Evolutionary conservation across 2,888 invertebrate genomes (phyloP).

Genomic region (Terebella lapidaria): DNA sequence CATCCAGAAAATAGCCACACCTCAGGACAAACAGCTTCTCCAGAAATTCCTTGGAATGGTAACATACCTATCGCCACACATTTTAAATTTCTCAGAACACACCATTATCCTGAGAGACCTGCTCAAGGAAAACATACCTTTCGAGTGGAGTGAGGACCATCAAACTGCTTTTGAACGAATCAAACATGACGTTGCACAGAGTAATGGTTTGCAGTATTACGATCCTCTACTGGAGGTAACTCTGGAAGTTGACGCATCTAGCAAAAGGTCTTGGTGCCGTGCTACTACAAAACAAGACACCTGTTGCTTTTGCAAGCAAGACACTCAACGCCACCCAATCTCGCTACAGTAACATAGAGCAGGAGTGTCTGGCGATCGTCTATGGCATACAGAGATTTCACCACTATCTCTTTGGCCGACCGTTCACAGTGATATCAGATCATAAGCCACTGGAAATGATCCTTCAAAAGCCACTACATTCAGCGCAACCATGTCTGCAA

Average conservation of each 20-base stretch:
- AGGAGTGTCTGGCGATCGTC: too few species aligned
- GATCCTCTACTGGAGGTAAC: slow-evolving; percentile 8
- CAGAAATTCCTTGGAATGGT: slow-evolving; percentile 17
- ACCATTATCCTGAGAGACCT: slow-evolving; percentile 10
- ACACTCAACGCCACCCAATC: too few species aligned
- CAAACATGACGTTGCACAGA: not conserved
- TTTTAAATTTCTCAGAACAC: slow-evolving; percentile 7
- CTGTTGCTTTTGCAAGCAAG: too few species aligned
- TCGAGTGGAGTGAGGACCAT: slow-evolving; percentile 12
- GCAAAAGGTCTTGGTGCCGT: too few species aligned
- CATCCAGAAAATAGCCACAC: slow-evolving; percentile 16
- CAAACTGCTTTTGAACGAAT: not conserved
- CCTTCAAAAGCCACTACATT: too few species aligned
- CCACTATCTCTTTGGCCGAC: too few species aligned
- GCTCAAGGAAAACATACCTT: slow-evolving; percentile 14
- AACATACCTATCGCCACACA: slow-evolving; percentile 12
- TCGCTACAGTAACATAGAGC: too few species aligned
- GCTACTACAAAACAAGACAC: too few species aligned
- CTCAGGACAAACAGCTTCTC: slow-evolving; percentile 11
- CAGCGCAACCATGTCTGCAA: too few species aligned
- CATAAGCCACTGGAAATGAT: too few species aligned
- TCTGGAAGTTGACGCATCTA: slow-evolving; percentile 24
- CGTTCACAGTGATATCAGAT: too few species aligned
- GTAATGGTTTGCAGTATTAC: slow-evolving; percentile 3
- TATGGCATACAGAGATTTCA: too few species aligned